Base-by-base conservation (phyloP, 2,888 invertebrate genomes). In the Arrhopalites spinosus region DNA sequence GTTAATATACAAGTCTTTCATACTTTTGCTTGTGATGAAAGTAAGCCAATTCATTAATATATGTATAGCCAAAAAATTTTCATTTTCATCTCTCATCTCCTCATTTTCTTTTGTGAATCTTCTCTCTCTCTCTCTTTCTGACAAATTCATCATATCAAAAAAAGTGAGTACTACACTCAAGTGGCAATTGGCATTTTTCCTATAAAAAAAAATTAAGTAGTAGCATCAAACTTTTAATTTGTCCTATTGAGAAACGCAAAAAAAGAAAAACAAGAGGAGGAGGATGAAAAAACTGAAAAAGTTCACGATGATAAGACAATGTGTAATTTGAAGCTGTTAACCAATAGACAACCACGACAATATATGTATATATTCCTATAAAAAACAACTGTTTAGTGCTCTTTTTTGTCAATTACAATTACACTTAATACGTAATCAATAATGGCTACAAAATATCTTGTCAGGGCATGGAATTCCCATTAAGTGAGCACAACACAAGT, bases 391-490 rank as follows among this genome's bases (percentile, higher is more conserved):
- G 56, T 20, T 56, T 7, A 36, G 17, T n/a, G n/a, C n/a, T n/a
- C n/a, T 11, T 36, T 36, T 36, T 36, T 36, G 36, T 36, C 36
- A 36, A 36, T n/a, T 56, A 15, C 20, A 2, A 56, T 56, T 56
- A 56, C 56, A 56, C 5, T n/a, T n/a, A 64, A 64, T 64, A 30
- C 64, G 36, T 30, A 50, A 25, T 69, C 50, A 69, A 69, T 69
- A 25, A 69, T 69, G 50, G 27, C 29, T 50, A 69, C 20, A n/a
- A 69, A 69, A 69, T 25, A 50, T 69, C 68, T 69, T 47, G 50
- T 69, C 68, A 69, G 68, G 5, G 50, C 68, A 69, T 69, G 68
- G 47, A 69, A 69, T 69, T 69, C 47, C 68, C 47, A 69, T 69
- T 69, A 69, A 69, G 68, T 36, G 11, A 36, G 36, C 3, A 36